Percentiles rank a stretch among this genome's conserved stretches.
phyloP scores from a whole-genome alignment of 2,797 vertebrate species.

The Acanthurus tractus region DNA sequence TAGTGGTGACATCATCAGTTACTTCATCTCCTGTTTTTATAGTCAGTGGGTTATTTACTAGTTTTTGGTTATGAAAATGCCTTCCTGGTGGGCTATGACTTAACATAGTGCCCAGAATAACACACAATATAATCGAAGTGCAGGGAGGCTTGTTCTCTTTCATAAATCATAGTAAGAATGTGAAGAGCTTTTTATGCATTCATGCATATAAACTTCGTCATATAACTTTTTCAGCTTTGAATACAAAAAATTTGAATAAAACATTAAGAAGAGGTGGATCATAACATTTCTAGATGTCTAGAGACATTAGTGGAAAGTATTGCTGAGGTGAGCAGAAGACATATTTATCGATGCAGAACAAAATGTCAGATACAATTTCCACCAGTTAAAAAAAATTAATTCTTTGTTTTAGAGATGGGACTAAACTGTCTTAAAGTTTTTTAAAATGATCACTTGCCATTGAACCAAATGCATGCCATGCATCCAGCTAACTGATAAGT shows the following conservation, averaged over 20 bases:
- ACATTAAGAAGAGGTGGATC: not conserved
- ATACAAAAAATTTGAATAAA: not conserved
- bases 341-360: not conserved
- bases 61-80: constrained; percentile 24
- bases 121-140: constrained; percentile 7
- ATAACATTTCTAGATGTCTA: constrained; percentile 9
- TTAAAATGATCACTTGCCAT: constrained; percentile 15
- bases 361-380: not conserved
- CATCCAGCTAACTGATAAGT: constrained; percentile 59
- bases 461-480: constrained; percentile 38
- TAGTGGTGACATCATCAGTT: constrained; percentile 27
- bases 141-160: not conserved
- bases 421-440: not conserved
- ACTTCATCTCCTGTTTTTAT: constrained; percentile 34
- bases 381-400: not conserved
- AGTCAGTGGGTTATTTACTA: constrained; percentile 39
- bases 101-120: constrained; percentile 13
- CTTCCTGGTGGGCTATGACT: constrained; percentile 7
- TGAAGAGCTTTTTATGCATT: not conserved
- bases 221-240: not conserved
- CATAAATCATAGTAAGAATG: constrained; percentile 15
- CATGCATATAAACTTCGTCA: not conserved
- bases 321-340: not conserved
- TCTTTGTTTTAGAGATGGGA: not conserved
- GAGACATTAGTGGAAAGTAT: constrained; percentile 9